phyloP scores from a whole-genome alignment of 2,797 vertebrate species.

The Tragopan temminckii region DNA sequence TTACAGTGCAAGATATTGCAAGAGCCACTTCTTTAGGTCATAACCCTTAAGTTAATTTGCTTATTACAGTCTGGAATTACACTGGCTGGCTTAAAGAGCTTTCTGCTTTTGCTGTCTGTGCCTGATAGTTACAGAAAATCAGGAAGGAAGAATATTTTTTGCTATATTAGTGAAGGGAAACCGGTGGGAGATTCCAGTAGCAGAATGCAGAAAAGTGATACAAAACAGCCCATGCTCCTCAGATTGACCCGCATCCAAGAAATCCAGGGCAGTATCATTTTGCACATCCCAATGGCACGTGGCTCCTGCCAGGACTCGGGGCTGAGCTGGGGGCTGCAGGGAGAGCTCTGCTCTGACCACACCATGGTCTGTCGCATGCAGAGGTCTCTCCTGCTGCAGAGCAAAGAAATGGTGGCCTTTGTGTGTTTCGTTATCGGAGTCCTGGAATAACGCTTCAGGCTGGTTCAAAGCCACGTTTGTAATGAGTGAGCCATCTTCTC shows the following conservation, averaged over 20 bases:
- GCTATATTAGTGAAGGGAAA: neutral
- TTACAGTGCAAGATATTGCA: neutral
- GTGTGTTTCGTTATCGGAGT: neutral
- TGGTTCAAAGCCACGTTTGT: conserved; percentile 28
- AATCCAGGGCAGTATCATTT: neutral
- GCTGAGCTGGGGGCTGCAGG: no score
- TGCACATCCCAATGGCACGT: accelerated
- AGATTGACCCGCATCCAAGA: neutral
- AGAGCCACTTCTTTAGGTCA: neutral
- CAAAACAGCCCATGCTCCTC: neutral
- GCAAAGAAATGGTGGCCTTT: neutral
- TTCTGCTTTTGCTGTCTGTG: neutral
- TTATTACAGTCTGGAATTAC: neutral
- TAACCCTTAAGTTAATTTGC: neutral
- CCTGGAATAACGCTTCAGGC: conserved; percentile 9
- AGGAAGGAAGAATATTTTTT: neutral
- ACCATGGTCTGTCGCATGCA: no score
- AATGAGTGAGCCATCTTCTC: conserved; percentile 42
- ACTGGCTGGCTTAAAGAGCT: neutral
- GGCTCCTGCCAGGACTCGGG: neutral
- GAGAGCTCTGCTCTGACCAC: no score
- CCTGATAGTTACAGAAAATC: neutral
- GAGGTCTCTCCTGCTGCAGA: neutral
- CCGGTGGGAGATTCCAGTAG: neutral
- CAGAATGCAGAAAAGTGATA: neutral